These are phyloP conservation scores for Oligia strigilis DNA, from an alignment of 2,888 invertebrate genomes.

Conservation along the genomic window DNA sequence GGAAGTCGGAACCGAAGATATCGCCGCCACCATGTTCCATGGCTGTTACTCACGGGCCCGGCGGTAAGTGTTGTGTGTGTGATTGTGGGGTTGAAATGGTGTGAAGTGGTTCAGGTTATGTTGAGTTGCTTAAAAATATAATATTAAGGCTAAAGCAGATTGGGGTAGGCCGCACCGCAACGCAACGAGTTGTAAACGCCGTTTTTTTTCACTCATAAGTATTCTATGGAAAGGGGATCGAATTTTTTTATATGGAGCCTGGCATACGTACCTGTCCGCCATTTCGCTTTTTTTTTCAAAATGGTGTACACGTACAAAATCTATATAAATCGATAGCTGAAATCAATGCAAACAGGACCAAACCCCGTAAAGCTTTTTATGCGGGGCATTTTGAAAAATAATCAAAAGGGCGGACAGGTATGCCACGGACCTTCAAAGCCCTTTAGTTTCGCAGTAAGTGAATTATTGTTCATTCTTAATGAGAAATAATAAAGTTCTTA, in stretches of 20 bases:
- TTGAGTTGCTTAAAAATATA: background rate
- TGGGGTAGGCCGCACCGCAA: background rate
- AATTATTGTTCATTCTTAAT: too few species aligned
- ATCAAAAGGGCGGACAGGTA: too few species aligned
- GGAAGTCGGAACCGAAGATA: constrained; percentile 86
- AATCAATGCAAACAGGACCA: background rate
- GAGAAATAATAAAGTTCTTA: too few species aligned
- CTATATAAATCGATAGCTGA: background rate
- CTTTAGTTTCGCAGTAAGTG: too few species aligned
- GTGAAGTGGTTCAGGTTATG: constrained; percentile 19
- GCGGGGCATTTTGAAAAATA: too few species aligned
- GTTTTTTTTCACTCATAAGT: background rate
- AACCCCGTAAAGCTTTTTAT: background rate
- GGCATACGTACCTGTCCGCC: background rate
- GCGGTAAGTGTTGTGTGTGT: constrained; percentile 89
- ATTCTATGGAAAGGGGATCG: too few species aligned
- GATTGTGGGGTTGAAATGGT: background rate
- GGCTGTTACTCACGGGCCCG: constrained; percentile 95
- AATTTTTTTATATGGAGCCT: background rate
- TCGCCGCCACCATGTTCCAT: constrained; percentile 79
- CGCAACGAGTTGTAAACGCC: background rate
- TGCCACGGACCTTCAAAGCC: too few species aligned
- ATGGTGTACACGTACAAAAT: background rate
- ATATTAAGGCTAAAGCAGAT: background rate
- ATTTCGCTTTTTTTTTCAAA: background rate